phyloP scores from a whole-genome alignment of 1,140 invertebrate species.

The Sminthurides bifidus region DNA sequence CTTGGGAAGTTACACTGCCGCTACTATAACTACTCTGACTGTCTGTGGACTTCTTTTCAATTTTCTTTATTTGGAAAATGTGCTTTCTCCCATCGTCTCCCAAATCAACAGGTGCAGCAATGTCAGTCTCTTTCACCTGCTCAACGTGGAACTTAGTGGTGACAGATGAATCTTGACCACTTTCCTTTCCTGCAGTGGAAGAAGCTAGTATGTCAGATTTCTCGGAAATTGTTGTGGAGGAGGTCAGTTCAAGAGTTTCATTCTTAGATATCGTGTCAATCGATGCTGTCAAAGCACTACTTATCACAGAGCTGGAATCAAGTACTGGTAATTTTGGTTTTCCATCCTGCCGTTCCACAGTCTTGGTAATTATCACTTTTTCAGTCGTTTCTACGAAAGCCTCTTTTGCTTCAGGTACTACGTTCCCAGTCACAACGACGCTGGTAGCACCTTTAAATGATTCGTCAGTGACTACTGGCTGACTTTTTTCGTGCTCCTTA shows the following conservation, averaged over 20 bases:
- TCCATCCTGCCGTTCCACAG: neutral
- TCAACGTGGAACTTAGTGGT: neutral
- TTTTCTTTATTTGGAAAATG: conserved; percentile 5
- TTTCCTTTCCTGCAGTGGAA: no score
- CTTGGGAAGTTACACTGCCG: neutral
- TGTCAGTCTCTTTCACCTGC: neutral
- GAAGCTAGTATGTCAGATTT: no score
- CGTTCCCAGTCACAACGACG: neutral
- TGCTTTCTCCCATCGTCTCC: neutral
- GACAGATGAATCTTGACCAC: neutral
- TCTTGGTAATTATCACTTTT: neutral
- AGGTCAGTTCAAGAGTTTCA: no score
- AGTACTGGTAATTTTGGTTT: neutral
- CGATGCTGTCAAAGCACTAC: no score
- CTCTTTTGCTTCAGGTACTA: neutral
- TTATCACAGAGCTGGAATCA: neutral
- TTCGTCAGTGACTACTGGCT: neutral
- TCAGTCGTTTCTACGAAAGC: neutral
- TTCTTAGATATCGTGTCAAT: no score
- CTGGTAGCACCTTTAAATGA: neutral
- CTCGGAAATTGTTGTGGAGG: no score
- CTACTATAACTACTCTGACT: neutral
- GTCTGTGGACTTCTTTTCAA: neutral
- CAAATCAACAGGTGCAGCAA: neutral
- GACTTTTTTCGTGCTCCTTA: neutral